A percentile compares a stretch with the other conserved stretches of the same genome.
Conservation (phyloP, 2,113 vertebrate species). For the Chiloscyllium plagiosum region DNA sequence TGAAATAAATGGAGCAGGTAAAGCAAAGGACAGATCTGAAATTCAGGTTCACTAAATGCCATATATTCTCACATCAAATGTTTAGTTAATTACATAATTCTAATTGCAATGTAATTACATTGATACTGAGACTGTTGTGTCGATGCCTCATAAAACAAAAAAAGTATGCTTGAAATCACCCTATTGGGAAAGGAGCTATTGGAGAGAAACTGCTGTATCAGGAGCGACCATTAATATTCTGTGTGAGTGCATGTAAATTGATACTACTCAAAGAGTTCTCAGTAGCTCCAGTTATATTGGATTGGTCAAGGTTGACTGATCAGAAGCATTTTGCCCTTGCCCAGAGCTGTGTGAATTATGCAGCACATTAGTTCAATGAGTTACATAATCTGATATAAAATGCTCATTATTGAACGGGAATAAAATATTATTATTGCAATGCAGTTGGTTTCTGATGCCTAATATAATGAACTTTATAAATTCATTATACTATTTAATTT, state of each 20-base stretch:
- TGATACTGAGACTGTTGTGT: neutral
- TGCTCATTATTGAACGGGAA: slow-evolving; percentile 21
- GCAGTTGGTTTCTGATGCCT: neutral
- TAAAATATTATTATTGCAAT: slow-evolving; percentile 30
- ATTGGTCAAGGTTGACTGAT: slow-evolving; percentile 37
- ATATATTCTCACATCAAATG: neutral
- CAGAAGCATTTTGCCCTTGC: slow-evolving; percentile 32
- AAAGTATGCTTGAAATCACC: neutral
- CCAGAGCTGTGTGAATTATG: slow-evolving; percentile 33
- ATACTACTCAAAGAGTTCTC: neutral
- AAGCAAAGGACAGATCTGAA: neutral
- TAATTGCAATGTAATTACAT: neutral
- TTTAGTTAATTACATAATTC: slow-evolving; percentile 27
- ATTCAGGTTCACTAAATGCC: neutral
- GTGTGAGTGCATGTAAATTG: neutral
- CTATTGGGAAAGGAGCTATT: slow-evolving; percentile 3
- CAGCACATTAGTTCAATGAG: slow-evolving; percentile 30
- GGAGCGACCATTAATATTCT: neutral
- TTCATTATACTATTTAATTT: neutral
- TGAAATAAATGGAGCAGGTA: neutral
- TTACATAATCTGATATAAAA: slow-evolving; percentile 32
- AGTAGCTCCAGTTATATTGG: slow-evolving; percentile 22
- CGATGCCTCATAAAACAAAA: neutral
- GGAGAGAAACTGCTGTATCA: neutral
- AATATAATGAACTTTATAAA: slow-evolving; percentile 30